Percentiles rank a stretch among this genome's conserved stretches.
phyloP scores from a whole-genome alignment of 2,888 invertebrate genomes.

The Netelia virgata region DNA sequence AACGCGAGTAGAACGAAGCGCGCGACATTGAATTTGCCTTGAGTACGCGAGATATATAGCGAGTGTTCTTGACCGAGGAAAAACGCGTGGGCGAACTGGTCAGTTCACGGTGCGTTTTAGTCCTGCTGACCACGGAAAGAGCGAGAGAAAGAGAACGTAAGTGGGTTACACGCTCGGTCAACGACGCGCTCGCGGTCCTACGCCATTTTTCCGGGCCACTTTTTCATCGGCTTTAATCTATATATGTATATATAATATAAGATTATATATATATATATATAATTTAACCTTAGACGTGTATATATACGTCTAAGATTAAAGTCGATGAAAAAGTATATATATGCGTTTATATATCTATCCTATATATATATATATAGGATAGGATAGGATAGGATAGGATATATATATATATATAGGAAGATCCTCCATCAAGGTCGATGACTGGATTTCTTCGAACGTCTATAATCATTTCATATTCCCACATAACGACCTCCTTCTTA shows the following conservation, averaged over 20 bases:
- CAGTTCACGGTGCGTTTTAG: slow-evolving; percentile 71
- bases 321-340: slow-evolving; percentile 38
- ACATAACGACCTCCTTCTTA: slow-evolving; percentile 53
- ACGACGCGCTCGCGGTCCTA: slow-evolving; percentile 66
- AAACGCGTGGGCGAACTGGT: slow-evolving; percentile 82
- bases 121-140: slow-evolving; percentile 6
- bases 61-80: slow-evolving; percentile 72
- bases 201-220: slow-evolving; percentile 52
- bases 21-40: slow-evolving; percentile 78
- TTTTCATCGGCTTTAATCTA: slow-evolving; percentile 29
- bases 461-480: slow-evolving; percentile 55
- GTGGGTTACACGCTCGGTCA: slow-evolving; percentile 81
- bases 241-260: neutral
- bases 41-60: slow-evolving; percentile 65
- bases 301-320: neutral
- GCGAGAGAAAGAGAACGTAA: slow-evolving; percentile 66
- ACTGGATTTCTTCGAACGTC: slow-evolving; percentile 51
- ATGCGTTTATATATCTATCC: too few relatives aligned
- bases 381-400: too few relatives aligned
- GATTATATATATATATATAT: neutral
- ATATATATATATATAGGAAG: neutral
- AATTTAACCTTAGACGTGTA: neutral
- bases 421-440: slow-evolving; percentile 62
- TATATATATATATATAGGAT: neutral
- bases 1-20: slow-evolving; percentile 36